phyloP scores from a whole-genome alignment of 2,888 invertebrate species.

The Tipula lateralis region DNA sequence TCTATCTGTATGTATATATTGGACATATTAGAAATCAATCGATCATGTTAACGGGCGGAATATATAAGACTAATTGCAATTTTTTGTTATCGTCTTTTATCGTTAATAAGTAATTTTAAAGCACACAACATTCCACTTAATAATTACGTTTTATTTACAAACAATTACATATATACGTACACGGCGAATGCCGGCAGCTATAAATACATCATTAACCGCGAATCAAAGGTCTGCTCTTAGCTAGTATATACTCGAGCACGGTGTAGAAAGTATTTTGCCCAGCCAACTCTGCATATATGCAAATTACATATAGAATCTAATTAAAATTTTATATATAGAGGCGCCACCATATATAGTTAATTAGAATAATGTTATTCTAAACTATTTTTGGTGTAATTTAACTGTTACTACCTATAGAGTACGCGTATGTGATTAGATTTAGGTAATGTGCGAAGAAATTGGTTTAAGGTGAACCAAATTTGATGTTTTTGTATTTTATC shows the following conservation, averaged over 20 bases:
- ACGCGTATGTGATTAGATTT: background rate
- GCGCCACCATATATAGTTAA: background rate
- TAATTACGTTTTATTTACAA: background rate
- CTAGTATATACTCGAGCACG: background rate
- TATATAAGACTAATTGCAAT: background rate
- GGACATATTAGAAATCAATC: background rate
- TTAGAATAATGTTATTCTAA: background rate
- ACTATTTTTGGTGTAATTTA: background rate
- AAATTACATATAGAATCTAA: background rate
- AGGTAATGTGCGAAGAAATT: background rate
- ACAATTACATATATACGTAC: background rate
- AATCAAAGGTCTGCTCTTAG: conserved; percentile 15
- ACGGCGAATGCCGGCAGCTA: background rate
- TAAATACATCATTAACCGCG: background rate
- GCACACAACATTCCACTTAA: background rate
- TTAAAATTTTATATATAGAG: background rate
- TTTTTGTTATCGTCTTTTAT: background rate
- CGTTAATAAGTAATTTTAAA: background rate
- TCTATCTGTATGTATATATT: background rate
- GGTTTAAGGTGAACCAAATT: background rate
- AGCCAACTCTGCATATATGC: background rate
- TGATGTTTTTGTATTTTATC: background rate
- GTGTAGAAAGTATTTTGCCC: background rate
- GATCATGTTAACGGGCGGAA: background rate
- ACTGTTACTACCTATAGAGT: background rate